Conservation (phyloP, 2,797 vertebrate genomes). For the Peromyscus aztecus region DNA sequence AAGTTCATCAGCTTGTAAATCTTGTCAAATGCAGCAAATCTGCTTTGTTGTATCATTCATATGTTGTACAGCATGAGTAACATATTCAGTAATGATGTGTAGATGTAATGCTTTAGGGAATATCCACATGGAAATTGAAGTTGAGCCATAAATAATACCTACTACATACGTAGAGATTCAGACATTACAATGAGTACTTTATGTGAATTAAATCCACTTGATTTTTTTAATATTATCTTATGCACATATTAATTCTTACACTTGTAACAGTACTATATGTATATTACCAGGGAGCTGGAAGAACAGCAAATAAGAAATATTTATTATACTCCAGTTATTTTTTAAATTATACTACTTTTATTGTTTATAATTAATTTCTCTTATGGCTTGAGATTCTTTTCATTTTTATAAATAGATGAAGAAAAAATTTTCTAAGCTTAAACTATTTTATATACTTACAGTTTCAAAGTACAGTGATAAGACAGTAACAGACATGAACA, state of each 20-base stretch:
- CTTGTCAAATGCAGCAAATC: neutral
- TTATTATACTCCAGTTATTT: neutral
- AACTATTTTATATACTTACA: neutral
- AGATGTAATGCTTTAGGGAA: neutral
- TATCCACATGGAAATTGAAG: neutral
- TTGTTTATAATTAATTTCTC: constrained; percentile 36
- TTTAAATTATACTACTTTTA: neutral
- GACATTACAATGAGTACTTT: neutral
- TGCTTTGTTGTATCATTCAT: constrained; percentile 12
- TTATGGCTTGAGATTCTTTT: constrained; percentile 51
- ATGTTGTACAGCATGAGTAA: neutral
- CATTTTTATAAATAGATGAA: constrained; percentile 51
- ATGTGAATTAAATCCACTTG: constrained; percentile 32
- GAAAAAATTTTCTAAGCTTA: constrained; percentile 39
- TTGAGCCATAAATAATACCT: constrained; percentile 9
- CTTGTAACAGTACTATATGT: neutral
- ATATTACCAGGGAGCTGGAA: neutral
- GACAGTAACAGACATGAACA: neutral
- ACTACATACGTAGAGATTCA: neutral
- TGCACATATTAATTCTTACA: neutral
- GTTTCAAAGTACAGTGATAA: constrained; percentile 40
- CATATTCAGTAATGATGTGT: neutral
- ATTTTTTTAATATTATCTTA: neutral
- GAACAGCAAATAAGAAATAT: neutral
- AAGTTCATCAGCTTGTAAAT: neutral